Percentiles rank a stretch among this genome's conserved stretches.
phyloP scores from a whole-genome alignment of 1,140 invertebrate species.

The Monochamus saltuarius region DNA sequence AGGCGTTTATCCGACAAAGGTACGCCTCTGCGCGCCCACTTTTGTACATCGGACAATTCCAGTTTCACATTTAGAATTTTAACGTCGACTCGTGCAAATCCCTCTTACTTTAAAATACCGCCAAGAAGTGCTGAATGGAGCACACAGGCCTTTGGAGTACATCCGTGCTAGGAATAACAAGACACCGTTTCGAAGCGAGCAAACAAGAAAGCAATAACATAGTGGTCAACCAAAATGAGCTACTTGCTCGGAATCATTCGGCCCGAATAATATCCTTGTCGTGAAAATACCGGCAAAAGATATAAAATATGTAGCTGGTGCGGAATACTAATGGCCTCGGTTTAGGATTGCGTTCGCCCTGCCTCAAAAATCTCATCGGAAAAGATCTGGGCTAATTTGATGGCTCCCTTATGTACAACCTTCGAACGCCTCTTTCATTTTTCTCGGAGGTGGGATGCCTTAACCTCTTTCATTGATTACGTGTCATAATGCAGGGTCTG shows the following conservation, averaged over 20 bases:
- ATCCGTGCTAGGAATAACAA: constrained; percentile 25
- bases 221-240: constrained; percentile 45
- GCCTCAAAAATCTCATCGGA: too few species aligned
- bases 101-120: neutral
- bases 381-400: too few species aligned
- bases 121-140: constrained; percentile 27
- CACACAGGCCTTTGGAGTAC: neutral
- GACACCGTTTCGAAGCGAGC: constrained; percentile 12
- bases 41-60: too few species aligned
- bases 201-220: constrained; percentile 42
- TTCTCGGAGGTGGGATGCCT: too few species aligned
- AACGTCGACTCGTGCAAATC: neutral
- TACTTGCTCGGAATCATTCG: constrained; percentile 42
- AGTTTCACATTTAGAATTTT: constrained; percentile 4
- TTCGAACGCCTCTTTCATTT: too few species aligned
- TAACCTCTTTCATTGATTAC: too few species aligned
- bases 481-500: too few species aligned
- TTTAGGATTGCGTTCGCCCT: too few species aligned
- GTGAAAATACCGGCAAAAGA: constrained; percentile 42
- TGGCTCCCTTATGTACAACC: too few species aligned
- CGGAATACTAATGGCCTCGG: constrained; percentile 40
- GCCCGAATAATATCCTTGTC: constrained; percentile 42
- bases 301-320: constrained; percentile 44
- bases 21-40: too few species aligned
- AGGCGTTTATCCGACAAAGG: too few species aligned